Conservation (phyloP, 1,140 invertebrate species). For the Zaprionus vittiger region DNA sequence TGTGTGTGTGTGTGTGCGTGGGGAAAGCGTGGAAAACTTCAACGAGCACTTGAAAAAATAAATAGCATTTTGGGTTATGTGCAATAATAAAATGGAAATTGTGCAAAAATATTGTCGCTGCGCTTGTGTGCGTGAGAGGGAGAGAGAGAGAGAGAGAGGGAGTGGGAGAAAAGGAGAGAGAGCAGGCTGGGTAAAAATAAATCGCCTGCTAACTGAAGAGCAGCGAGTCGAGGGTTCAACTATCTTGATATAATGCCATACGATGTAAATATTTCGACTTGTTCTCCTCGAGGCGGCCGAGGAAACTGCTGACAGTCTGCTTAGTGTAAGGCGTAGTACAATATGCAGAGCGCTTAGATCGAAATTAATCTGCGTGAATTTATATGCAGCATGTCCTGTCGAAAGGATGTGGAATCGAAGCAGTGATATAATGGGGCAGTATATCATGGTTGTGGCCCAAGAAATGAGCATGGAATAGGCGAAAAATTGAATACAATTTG, state of each 20-base stretch:
- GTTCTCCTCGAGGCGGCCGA: background rate
- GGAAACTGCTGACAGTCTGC: conserved; percentile 28
- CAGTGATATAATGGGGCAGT: conserved; percentile 16
- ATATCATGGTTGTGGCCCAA: background rate
- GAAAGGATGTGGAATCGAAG: background rate
- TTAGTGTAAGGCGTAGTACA: background rate
- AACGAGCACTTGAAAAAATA: conserved; percentile 82
- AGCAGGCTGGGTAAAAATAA: conserved; percentile 7
- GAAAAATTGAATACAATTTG: background rate
- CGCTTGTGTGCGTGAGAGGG: background rate
- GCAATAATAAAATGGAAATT: conserved; percentile 82
- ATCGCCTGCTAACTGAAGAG: conserved; percentile 26
- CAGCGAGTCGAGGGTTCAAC: background rate
- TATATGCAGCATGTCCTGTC: conserved; percentile 4
- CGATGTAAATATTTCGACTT: conserved; percentile 27
- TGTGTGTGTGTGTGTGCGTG: background rate
- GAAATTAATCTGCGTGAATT: conserved; percentile 20
- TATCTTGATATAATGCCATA: conserved; percentile 31
- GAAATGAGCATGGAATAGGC: background rate
- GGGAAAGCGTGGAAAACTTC: conserved; percentile 58
- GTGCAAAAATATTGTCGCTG: conserved; percentile 76
- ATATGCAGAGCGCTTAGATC: conserved; percentile 2
- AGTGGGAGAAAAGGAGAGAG: background rate
- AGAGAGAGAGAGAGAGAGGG: background rate
- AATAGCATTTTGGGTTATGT: conserved; percentile 79